Conservation (phyloP, 2,113 vertebrate species). For the Hyperopisus bebe region DNA sequence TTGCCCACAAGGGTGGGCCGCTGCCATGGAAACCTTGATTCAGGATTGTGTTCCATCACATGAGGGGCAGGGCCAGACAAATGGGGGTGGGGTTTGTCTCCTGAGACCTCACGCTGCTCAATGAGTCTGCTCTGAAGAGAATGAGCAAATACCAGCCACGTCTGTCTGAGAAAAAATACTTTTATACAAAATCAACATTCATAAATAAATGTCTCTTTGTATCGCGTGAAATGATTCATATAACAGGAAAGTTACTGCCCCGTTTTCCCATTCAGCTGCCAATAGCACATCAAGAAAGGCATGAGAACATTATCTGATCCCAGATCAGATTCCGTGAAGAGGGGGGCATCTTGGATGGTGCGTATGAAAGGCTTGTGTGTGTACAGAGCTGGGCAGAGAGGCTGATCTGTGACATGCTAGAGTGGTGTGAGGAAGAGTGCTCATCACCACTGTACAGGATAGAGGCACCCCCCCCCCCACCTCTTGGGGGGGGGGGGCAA, state of each 20-base stretch:
- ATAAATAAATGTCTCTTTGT: background rate
- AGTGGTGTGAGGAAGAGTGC: background rate
- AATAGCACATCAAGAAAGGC: background rate
- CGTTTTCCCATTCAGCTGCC: background rate
- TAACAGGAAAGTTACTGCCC: background rate
- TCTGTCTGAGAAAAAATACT: background rate
- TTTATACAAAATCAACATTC: background rate
- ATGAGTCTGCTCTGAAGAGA: constrained; percentile 1
- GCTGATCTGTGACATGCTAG: background rate
- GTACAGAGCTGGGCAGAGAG: background rate
- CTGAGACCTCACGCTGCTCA: constrained; percentile 12
- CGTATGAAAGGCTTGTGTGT: background rate
- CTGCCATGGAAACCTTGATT: constrained; percentile 25
- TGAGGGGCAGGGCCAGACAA: constrained; percentile 6
- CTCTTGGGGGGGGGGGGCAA: background rate
- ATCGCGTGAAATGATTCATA: background rate
- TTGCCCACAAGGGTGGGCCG: constrained; percentile 8
- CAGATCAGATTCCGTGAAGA: background rate
- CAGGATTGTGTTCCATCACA: constrained; percentile 18
- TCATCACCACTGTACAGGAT: background rate
- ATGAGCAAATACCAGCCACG: background rate
- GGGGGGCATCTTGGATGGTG: background rate
- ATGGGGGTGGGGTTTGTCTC: constrained; percentile 13
- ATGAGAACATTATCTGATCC: background rate
- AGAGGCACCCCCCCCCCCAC: background rate